These are phyloP conservation scores for Caloenas nicobarica DNA, from an alignment of 2,113 vertebrate genomes.

Conservation along the genomic window DNA sequence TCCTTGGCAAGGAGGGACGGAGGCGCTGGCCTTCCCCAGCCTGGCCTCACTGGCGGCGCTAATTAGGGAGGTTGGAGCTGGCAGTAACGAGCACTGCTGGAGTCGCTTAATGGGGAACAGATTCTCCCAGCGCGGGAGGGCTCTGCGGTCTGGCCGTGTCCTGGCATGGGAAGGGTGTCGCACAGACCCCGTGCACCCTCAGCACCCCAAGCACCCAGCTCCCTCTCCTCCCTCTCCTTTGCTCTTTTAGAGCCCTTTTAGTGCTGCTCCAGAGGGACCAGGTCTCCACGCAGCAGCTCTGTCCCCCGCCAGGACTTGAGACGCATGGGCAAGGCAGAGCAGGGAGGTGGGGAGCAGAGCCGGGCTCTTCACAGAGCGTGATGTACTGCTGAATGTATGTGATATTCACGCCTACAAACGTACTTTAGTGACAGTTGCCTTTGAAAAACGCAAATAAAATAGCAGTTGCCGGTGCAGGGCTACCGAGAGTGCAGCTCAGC, in stretches of 20 bases:
- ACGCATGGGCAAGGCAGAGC: background rate
- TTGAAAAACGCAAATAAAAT: background rate
- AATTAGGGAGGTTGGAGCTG: constrained; percentile 40
- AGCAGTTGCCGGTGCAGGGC: background rate
- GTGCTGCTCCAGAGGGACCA: accelerated
- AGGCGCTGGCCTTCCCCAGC: background rate
- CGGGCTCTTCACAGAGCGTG: accelerated
- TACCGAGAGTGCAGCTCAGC: background rate
- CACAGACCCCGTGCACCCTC: accelerated
- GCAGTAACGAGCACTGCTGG: background rate
- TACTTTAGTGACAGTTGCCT: background rate
- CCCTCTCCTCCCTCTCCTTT: accelerated
- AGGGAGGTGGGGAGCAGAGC: background rate
- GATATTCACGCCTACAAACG: accelerated
- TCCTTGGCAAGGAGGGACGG: constrained; percentile 21
- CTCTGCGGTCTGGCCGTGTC: background rate
- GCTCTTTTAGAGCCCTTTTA: accelerated
- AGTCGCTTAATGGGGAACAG: constrained; percentile 23
- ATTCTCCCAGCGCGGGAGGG: background rate
- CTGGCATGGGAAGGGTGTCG: background rate
- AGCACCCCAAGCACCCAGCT: background rate
- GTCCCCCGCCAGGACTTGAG: background rate
- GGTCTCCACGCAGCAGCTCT: accelerated
- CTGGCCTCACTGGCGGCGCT: constrained; percentile 41
- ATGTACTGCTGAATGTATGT: background rate